Evolutionary conservation across 2,797 vertebrate genomes (phyloP), one percentile per base, ranked within the genome.

Genomic region (Acanthurus tractus): DNA sequence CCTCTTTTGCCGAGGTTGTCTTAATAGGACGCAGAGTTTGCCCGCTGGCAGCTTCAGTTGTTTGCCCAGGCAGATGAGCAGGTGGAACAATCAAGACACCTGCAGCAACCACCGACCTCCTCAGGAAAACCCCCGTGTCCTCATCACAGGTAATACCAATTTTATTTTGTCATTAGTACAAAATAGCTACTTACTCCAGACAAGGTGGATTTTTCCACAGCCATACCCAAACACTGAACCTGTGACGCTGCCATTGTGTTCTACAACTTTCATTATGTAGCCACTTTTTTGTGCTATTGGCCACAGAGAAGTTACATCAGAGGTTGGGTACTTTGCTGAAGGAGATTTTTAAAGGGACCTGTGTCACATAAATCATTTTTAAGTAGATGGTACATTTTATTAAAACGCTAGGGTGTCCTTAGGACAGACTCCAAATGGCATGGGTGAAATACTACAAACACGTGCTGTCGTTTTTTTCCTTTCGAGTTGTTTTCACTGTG

Each of bases 71-170:
- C 89, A 88, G 64, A 91, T 92, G 91, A 93, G 89, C 82, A 86
- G 88, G 68, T 92, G 91, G 90, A 92, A 86, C 67, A 88, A 65
- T 70, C 70, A 22, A 12, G 91, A 93, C 18, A 70, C 84, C 52
- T 56, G 54, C 72, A 29, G 25, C 25, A 74, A 69, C 64, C 55
- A 88, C 34, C n/a, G 11, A 5, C 40, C 70, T 73, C 48, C 65
- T 63, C 79, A 82, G 78, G 92, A 94, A 34, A 86, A 58, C 36
- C 94, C 94, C 3, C 91, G 93, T 20, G 81, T 96, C 76, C 93
- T 96, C 73, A 96, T 96, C 79, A 96, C 95, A 83, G 95, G 95
- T 95, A 76, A 89, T 38, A 46, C 34, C 45, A 8, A 49, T 61
- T 38, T 46, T 46, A 9, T 48, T 55, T 36, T 18, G 17, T 45